Conservation (phyloP, 2,797 vertebrate genomes). For the Cynopterus sphinx region DNA sequence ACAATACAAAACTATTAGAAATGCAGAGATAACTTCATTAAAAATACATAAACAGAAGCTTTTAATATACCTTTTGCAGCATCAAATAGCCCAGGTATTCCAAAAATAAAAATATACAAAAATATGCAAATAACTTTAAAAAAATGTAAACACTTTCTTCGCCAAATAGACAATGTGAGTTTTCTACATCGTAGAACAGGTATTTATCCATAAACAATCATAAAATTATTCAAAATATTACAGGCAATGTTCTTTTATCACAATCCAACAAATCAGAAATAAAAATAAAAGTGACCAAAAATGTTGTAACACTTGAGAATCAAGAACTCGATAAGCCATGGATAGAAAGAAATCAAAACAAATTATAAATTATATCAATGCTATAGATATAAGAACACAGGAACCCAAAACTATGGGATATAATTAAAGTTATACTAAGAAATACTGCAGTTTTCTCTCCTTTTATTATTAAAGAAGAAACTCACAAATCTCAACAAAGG, state of each 20-base stretch:
- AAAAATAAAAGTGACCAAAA: background rate
- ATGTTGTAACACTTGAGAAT: background rate
- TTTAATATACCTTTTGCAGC: background rate
- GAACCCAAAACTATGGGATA: background rate
- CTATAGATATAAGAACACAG: background rate
- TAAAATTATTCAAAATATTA: background rate
- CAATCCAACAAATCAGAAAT: background rate
- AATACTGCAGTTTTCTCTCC: background rate
- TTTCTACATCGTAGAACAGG: background rate
- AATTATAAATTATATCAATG: background rate
- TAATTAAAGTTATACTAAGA: background rate
- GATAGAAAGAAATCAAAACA: constrained; percentile 14
- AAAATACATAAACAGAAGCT: background rate
- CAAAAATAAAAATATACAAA: background rate
- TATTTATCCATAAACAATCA: background rate
- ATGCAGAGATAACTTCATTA: background rate
- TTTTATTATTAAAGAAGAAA: constrained; percentile 6
- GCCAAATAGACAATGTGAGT: background rate
- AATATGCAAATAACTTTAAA: background rate
- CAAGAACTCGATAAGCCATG: background rate
- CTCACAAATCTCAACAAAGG: background rate
- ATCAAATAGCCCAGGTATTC: background rate
- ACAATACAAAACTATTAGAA: background rate
- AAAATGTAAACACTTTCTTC: background rate
- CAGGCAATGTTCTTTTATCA: background rate